These are phyloP conservation scores for Tachina fera DNA, from an alignment of 2,888 invertebrate genomes.

Conservation along the genomic window DNA sequence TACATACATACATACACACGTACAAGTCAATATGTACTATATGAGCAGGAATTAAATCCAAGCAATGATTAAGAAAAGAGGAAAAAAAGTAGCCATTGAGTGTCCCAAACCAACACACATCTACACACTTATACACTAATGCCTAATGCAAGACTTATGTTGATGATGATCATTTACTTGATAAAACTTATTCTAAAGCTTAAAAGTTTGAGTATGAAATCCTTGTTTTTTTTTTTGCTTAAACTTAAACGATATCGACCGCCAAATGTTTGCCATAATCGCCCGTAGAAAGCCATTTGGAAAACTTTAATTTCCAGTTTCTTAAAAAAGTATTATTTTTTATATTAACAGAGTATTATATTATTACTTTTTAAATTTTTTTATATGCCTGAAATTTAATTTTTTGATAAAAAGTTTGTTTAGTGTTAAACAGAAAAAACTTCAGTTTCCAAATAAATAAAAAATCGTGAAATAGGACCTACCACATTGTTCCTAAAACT, in stretches of 20 bases:
- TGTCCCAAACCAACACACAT: constrained; percentile 35
- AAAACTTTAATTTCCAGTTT: constrained; percentile 61
- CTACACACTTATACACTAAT: background rate
- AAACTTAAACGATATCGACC: constrained; percentile 68
- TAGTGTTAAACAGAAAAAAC: constrained; percentile 4
- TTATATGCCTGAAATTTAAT: constrained; percentile 15
- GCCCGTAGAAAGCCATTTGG: constrained; percentile 67
- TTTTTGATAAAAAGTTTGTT: constrained; percentile 42
- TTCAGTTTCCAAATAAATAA: background rate
- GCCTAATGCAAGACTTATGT: background rate
- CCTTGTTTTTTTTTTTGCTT: constrained; percentile 22
- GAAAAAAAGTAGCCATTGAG: constrained; percentile 58
- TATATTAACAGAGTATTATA: background rate
- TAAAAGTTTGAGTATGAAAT: constrained; percentile 44
- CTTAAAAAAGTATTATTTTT: constrained; percentile 29
- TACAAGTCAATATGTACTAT: background rate
- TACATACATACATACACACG: constrained; percentile 16
- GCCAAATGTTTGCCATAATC: constrained; percentile 67
- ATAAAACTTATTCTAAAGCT: constrained; percentile 52
- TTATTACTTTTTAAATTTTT: constrained; percentile 12
- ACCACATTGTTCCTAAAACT: no score
- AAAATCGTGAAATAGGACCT: no score
- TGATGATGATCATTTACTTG: constrained; percentile 61
- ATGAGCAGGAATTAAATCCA: constrained; percentile 56
- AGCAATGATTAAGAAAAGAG: constrained; percentile 30